Evolutionary conservation across 2,888 invertebrate species (phyloP), one percentile per base, ranked within the genome.

Genomic region (Cancer borealis): DNA sequence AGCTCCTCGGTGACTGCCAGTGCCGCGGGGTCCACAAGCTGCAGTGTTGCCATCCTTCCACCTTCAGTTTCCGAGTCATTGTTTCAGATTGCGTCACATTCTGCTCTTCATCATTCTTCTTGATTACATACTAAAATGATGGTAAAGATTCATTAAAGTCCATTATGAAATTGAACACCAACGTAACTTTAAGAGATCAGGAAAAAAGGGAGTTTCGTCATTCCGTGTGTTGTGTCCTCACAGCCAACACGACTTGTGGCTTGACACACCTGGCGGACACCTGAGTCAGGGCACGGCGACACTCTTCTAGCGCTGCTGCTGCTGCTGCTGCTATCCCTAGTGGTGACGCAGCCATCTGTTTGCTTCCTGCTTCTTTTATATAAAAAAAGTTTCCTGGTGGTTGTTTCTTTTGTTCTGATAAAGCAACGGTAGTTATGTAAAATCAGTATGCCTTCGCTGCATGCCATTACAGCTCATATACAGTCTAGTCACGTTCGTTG

Each of bases 221-320:
- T 21, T n/a, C 26, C 39, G n/a, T 26, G 8, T 26, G 84, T 12
- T 84, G n/a, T 39, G 84, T 17, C 84, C 0, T 3, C 84, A 12
- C n/a, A 3, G 21, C 26, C 26, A 12, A 39, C 84, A 84, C 84
- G 84, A 84, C 84, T 39, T 88, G 88, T 88, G 39, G 88, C 39
- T 46, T 39, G 88, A 88, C 39, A 39, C 88, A 88, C 46, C 88
- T 88, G 88, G 39, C 88, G 88, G 39, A 39, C 45, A 39, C 88
- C 45, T 88, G 45, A 46, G 17, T 5, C n/a, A 21, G 21, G 88
- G 39, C 46, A 14, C 45, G 45, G 45, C 39, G 88, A 88, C 88
- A 39, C 88, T 6, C 17, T 45, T 39, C 39, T 45, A 21, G 17
- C 14, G 26, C 30, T 30, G 8, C 84, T 84, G 30, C 84, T 30